Conservation (phyloP, 2,797 vertebrate genomes). For the Tenualosa ilisha region DNA sequence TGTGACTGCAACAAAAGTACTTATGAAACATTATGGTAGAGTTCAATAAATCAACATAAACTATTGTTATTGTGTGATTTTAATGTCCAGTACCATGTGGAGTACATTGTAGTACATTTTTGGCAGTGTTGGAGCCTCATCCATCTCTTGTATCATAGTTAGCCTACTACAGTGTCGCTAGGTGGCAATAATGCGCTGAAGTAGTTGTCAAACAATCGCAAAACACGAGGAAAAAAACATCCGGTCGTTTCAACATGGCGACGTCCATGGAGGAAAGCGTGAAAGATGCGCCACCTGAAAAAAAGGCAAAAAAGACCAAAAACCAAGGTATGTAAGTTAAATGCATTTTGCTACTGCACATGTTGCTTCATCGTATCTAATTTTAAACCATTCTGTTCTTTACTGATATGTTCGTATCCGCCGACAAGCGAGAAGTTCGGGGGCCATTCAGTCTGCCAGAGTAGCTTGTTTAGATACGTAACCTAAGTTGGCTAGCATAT, state of each 20-base stretch:
- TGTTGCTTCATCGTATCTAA: neutral
- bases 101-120: neutral
- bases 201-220: neutral
- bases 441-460: neutral
- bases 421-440: neutral
- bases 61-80: neutral
- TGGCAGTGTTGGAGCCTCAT: too few species aligned
- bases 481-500: neutral
- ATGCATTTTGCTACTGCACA: neutral
- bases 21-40: neutral
- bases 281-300: conserved; percentile 29
- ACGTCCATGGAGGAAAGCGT: conserved; percentile 24
- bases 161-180: neutral
- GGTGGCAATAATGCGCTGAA: neutral
- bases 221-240: neutral
- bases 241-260: conserved; percentile 37
- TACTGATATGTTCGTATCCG: neutral
- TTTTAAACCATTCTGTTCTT: neutral
- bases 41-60: neutral
- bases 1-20: conserved; percentile 58
- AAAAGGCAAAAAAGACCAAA: conserved; percentile 40
- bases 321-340: conserved; percentile 52
- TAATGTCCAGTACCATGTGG: neutral
- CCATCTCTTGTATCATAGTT: neutral
- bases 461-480: neutral